A percentile compares a stretch with the other conserved stretches of the same genome.
Evolutionary conservation across 1,140 invertebrate species (phyloP).

Genomic region (Laupala kohalensis): DNA sequence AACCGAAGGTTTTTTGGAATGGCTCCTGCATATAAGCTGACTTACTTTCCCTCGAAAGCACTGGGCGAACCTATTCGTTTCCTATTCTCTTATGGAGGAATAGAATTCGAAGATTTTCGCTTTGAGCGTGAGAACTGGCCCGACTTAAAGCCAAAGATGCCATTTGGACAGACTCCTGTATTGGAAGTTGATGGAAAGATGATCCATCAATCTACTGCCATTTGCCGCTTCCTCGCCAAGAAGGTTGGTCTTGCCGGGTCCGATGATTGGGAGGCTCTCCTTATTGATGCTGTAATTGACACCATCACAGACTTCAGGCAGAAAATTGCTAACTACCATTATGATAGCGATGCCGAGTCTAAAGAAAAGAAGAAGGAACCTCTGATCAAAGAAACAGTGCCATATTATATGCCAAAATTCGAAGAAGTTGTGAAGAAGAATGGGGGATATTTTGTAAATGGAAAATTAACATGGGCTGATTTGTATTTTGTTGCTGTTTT

Average conservation of each 20-base stretch:
- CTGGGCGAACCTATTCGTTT: conserved; percentile 34
- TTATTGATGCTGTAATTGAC: conserved; percentile 20
- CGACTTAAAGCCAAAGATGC: conserved; percentile 27
- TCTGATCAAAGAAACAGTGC: conserved; percentile 25
- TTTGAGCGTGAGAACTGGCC: conserved; percentile 25
- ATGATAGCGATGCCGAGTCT: conserved; percentile 22
- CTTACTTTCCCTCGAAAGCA: conserved; percentile 32
- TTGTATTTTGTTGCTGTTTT: conserved; percentile 42
- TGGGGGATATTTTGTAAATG: conserved; percentile 38
- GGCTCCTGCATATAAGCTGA: conserved; percentile 22
- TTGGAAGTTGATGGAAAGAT: conserved; percentile 25
- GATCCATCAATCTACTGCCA: conserved; percentile 24
- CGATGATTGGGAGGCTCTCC: conserved; percentile 21
- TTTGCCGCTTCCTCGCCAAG: conserved; percentile 25
- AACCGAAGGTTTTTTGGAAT: too few relatives aligned
- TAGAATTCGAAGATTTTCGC: conserved; percentile 14
- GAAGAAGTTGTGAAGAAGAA: conserved; percentile 39
- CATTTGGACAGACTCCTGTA: conserved; percentile 24
- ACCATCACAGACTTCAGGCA: conserved; percentile 22
- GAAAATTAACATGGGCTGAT: conserved; percentile 48
- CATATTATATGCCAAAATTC: conserved; percentile 27
- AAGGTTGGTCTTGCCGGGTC: conserved; percentile 22
- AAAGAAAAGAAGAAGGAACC: conserved; percentile 23
- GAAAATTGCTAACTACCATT: conserved; percentile 20
- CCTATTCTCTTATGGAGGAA: conserved; percentile 22